Percentiles rank a stretch among this genome's conserved stretches.
phyloP scores from a whole-genome alignment of 2,888 invertebrate genomes.

The Xanthia togata region DNA sequence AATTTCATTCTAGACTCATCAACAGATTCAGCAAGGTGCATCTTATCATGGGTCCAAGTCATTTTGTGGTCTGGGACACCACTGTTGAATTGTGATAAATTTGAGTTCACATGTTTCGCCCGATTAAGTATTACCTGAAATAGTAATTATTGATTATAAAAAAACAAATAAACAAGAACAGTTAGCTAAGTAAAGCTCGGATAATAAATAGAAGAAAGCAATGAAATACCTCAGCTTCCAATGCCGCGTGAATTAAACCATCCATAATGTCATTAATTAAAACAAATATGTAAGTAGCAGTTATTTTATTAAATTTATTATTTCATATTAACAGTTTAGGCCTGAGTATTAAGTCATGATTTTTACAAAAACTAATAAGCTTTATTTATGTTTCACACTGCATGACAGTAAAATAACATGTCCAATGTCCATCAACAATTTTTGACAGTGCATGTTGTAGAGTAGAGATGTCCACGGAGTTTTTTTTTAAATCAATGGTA shows the following conservation, averaged over 20 bases:
- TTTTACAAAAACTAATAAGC: slow-evolving; percentile 88
- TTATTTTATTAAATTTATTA: slow-evolving; percentile 83
- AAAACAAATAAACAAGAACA: slow-evolving; percentile 49
- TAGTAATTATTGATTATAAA: slow-evolving; percentile 60
- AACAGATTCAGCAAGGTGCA: slow-evolving; percentile 87
- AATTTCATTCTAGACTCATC: slow-evolving; percentile 88
- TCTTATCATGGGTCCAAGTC: slow-evolving; percentile 90
- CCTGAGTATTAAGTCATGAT: slow-evolving; percentile 90
- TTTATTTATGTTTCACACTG: slow-evolving; percentile 90
- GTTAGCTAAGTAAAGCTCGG: slow-evolving; percentile 64
- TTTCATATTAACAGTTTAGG: slow-evolving; percentile 86
- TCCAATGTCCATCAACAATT: slow-evolving; percentile 88
- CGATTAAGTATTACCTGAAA: slow-evolving; percentile 88
- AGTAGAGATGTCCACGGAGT: slow-evolving; percentile 45
- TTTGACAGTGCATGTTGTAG: slow-evolving; percentile 81
- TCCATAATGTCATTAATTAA: slow-evolving; percentile 90
- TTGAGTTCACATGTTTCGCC: slow-evolving; percentile 89
- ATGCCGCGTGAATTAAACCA: slow-evolving; percentile 91
- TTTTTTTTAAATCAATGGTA: slow-evolving; percentile 18
- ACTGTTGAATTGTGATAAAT: slow-evolving; percentile 86
- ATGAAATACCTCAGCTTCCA: slow-evolving; percentile 89
- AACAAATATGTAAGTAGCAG: slow-evolving; percentile 85
- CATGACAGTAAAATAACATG: slow-evolving; percentile 90
- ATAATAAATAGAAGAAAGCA: slow-evolving; percentile 78
- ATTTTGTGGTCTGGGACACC: slow-evolving; percentile 89